These are phyloP conservation scores for Pachycephus smyrnensis DNA, from an alignment of 2,888 invertebrate genomes.

Conservation along the genomic window DNA sequence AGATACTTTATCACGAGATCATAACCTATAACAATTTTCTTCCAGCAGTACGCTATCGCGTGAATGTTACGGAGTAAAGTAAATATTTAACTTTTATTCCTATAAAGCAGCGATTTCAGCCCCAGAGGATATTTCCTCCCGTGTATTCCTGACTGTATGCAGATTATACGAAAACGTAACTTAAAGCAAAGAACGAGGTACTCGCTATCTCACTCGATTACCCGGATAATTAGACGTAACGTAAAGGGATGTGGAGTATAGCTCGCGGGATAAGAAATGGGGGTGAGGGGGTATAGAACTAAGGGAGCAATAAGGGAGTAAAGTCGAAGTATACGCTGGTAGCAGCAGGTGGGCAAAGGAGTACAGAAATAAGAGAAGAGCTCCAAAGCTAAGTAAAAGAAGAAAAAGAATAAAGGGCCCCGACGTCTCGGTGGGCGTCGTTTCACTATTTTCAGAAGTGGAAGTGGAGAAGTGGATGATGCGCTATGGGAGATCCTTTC, in stretches of 20 bases:
- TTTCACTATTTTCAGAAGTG: background rate
- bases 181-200: background rate
- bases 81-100: background rate
- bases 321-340: background rate
- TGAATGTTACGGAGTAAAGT: background rate
- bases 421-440: background rate
- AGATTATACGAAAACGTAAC: background rate
- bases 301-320: background rate
- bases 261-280: background rate
- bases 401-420: background rate
- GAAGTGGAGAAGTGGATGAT: background rate
- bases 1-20: background rate
- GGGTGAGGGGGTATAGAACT: background rate
- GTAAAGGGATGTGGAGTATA: background rate
- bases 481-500: constrained; percentile 26
- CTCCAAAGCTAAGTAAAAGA: background rate
- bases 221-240: background rate
- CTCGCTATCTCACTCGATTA: background rate
- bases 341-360: background rate
- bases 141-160: background rate
- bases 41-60: background rate
- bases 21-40: background rate
- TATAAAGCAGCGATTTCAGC: background rate
- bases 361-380: background rate
- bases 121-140: background rate